Conservation (phyloP, 2,113 vertebrate species). For the Egretta garzetta region DNA sequence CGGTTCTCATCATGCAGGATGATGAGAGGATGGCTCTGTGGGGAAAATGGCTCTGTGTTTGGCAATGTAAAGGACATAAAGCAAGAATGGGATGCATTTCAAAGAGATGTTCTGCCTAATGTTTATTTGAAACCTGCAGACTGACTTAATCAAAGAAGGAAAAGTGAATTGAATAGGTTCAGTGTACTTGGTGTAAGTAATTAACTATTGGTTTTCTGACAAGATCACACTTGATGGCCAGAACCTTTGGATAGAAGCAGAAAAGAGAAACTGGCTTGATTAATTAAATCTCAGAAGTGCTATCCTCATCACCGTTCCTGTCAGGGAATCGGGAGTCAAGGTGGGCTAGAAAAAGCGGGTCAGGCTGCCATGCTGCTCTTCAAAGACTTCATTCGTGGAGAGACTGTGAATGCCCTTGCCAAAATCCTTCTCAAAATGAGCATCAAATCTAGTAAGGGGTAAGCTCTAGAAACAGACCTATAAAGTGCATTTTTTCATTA, state of each 20-base stretch:
- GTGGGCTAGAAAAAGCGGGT: not conserved
- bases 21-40: not conserved
- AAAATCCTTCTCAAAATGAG: not conserved
- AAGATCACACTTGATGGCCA: conserved; percentile 18
- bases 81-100: conserved; percentile 3
- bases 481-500: accelerated
- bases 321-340: not conserved
- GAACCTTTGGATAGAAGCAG: conserved; percentile 6
- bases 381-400: not conserved
- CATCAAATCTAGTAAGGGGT: not conserved
- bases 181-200: conserved; percentile 18
- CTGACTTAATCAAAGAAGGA: conserved; percentile 47
- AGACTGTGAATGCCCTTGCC: not conserved
- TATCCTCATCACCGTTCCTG: not conserved
- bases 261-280: conserved; percentile 8
- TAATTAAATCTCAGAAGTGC: conserved; percentile 25
- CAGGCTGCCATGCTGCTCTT: not conserved
- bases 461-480: not conserved
- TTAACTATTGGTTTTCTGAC: conserved; percentile 67
- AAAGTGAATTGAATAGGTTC: conserved; percentile 42
- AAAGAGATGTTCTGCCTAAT: not conserved
- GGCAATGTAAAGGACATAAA: not conserved
- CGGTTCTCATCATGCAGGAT: not conserved
- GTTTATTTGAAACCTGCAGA: conserved; percentile 22
- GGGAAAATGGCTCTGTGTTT: not conserved